Evolutionary conservation across 2,113 vertebrate species (phyloP), one percentile per base, ranked within the genome.

Genomic region (Canis aureus): DNA sequence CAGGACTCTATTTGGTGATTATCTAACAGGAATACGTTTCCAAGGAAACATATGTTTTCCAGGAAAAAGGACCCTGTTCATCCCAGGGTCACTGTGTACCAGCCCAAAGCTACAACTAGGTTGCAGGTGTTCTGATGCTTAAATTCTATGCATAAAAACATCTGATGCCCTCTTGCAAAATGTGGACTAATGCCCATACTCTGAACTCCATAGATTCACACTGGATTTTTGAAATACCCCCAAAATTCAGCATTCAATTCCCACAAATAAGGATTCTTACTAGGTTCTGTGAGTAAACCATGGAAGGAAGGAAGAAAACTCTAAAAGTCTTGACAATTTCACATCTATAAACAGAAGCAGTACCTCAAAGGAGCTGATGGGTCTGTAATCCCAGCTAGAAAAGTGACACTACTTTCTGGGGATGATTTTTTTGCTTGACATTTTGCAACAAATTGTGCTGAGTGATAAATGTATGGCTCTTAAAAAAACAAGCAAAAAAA

Each of bases 171-270:
- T 86, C 43, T 81, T 78, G 59, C 67, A 67, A 76, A 92, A 86
- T 67, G 22, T n/a, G 25, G 53, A 81, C 71, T 79, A 88, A 29
- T 8, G 62, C 12, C 29, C 59, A 78, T 23, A 85, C 59, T 94
- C 67, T 51, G 19, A 93, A 84, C 32, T 80, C 79, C 62, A 69
- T 2, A 85, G 29, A 92, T 79, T 11, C 43, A 79, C 27, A 60
- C 20, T 76, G 25, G 29, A 43, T 59, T 91, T 96, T 80, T 78
- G 69, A 29, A 94, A 94, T 69, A 51, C 23, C n/a, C 4, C 9
- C 82, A 85, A 92, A 96, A 35, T 38, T 87, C 64, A 67, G 53
- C 38, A 96, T 59, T 98, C 32, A 87, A 17, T 84, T 86, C 13
- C 64, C 38, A 96, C 74, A 97, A 81, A 27, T 82, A 66, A 88